Evolutionary conservation across 2,888 invertebrate genomes (phyloP).

Genomic region (Ecdyonurus torrentis): DNA sequence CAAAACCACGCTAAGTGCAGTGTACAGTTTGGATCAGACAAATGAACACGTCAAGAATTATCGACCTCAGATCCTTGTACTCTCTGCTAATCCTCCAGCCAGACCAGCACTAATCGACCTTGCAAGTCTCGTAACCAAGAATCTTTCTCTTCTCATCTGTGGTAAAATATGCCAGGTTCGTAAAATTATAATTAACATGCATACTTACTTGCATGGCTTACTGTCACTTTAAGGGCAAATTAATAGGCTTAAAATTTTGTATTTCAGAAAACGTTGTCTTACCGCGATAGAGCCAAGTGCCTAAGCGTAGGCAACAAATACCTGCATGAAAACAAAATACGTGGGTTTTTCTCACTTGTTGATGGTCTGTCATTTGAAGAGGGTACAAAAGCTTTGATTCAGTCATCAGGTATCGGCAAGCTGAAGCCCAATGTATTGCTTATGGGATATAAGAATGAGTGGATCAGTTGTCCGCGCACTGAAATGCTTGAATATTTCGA

Average conservation of each 20-base stretch:
- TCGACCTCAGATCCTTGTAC: conserved; percentile 77
- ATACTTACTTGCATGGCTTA: no score
- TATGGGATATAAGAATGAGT: conserved; percentile 37
- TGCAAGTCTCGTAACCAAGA: conserved; percentile 78
- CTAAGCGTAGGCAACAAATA: conserved; percentile 40
- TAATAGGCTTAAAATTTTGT: no score
- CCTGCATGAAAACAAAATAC: conserved; percentile 46
- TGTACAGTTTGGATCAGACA: conserved; percentile 59
- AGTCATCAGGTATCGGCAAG: conserved; percentile 35
- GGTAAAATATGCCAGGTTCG: conserved; percentile 56
- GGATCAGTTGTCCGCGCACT: conserved; percentile 27
- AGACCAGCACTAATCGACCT: conserved; percentile 84
- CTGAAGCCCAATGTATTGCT: conserved; percentile 36
- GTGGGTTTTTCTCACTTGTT: conserved; percentile 78
- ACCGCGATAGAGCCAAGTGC: background rate
- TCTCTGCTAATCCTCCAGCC: conserved; percentile 66
- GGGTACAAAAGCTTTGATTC: conserved; percentile 28
- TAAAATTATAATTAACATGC: no score
- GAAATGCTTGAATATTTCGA: conserved; percentile 34
- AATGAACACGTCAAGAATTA: conserved; percentile 97
- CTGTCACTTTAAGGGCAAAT: no score
- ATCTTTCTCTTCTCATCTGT: conserved; percentile 75
- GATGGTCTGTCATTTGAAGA: conserved; percentile 40
- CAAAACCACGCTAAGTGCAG: conserved; percentile 73
- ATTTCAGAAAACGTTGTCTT: background rate